Evolutionary conservation across 2,888 invertebrate species (phyloP).

Genomic region (Amphipoea lucens): DNA sequence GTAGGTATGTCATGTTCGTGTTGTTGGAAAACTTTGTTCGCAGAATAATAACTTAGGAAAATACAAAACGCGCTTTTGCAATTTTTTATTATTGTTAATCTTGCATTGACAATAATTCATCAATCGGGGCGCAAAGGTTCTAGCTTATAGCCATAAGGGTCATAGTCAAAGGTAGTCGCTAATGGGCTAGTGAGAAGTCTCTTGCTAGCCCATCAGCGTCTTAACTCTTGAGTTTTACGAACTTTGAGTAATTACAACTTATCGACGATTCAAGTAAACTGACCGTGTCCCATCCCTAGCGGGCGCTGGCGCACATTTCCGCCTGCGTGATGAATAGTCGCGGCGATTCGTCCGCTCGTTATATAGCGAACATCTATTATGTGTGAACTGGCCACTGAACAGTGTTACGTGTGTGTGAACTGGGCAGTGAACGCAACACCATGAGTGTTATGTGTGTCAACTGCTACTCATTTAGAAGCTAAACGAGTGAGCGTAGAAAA

Average conservation of each 20-base stretch:
- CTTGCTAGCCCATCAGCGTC: not conserved
- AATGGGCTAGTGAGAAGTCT: too few species aligned
- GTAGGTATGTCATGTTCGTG: not conserved
- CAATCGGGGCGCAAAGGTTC: too few species aligned
- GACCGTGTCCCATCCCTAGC: constrained; percentile 42
- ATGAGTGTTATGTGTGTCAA: constrained; percentile 8
- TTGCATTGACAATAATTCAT: too few species aligned
- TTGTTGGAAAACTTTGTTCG: not conserved
- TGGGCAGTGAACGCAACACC: not conserved
- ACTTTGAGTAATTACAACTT: not conserved
- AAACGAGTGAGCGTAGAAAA: not conserved
- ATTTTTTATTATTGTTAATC: not conserved
- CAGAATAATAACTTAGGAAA: not conserved
- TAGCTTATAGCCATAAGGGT: too few species aligned
- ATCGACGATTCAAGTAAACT: constrained; percentile 13
- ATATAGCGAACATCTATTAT: constrained; percentile 62
- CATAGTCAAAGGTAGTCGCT: too few species aligned
- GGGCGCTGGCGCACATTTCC: constrained; percentile 68
- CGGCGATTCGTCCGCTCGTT: constrained; percentile 64
- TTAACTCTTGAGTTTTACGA: not conserved
- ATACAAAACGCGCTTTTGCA: not conserved
- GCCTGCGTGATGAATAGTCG: constrained; percentile 70
- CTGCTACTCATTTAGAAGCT: not conserved
- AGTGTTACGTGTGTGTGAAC: constrained; percentile 17
- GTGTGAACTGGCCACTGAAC: constrained; percentile 42